Conservation (phyloP, 2,888 invertebrate genomes). For the Agrotis exclamationis region DNA sequence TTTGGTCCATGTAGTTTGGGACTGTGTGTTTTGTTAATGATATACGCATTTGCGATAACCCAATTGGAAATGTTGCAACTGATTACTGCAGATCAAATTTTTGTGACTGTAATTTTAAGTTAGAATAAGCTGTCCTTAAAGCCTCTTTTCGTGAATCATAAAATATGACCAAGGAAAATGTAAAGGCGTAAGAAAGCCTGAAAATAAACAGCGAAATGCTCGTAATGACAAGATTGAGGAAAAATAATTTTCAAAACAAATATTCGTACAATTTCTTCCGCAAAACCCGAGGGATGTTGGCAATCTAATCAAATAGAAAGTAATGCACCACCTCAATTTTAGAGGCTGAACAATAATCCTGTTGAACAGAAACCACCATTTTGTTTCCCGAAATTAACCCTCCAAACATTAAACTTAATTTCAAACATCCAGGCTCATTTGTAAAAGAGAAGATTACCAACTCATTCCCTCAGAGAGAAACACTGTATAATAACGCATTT, state of each 20-base stretch:
- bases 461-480: slow-evolving; percentile 59
- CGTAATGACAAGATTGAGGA: slow-evolving; percentile 20
- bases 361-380: slow-evolving; percentile 50
- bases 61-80: slow-evolving; percentile 17
- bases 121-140: neutral
- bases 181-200: neutral
- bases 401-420: slow-evolving; percentile 63
- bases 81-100: slow-evolving; percentile 1
- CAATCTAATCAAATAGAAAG: slow-evolving; percentile 56
- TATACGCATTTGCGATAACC: slow-evolving; percentile 43
- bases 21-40: slow-evolving; percentile 59
- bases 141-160: neutral
- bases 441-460: slow-evolving; percentile 63
- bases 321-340: slow-evolving; percentile 50
- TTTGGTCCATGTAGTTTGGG: slow-evolving; percentile 55
- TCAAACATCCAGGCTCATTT: slow-evolving; percentile 59
- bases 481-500: slow-evolving; percentile 69
- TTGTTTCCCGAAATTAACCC: slow-evolving; percentile 51
- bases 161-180: slow-evolving; percentile 14
- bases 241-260: slow-evolving; percentile 39
- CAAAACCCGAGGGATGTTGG: slow-evolving; percentile 27
- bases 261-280: slow-evolving; percentile 17
- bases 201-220: slow-evolving; percentile 18
- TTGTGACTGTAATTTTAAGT: neutral
- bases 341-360: slow-evolving; percentile 49